These are phyloP conservation scores for Hipparchia semele DNA, from an alignment of 2,888 invertebrate genomes.

Conservation along the genomic window DNA sequence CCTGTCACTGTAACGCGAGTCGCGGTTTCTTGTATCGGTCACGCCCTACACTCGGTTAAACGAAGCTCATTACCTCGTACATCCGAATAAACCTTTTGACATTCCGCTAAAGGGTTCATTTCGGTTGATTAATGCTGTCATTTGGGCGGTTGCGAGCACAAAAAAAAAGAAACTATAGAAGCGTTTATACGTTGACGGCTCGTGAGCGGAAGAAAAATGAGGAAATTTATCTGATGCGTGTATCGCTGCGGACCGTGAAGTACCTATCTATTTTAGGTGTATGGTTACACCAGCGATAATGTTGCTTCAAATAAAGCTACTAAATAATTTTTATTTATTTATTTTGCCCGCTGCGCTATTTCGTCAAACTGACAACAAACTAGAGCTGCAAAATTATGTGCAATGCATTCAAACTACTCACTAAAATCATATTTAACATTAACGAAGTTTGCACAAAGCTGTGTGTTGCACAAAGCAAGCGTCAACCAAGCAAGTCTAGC, in stretches of 20 bases:
- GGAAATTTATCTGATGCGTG: slow-evolving; percentile 65
- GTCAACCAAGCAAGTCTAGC: slow-evolving; percentile 47
- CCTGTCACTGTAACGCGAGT: slow-evolving; percentile 5
- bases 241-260: slow-evolving; percentile 51
- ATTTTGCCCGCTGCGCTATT: background rate
- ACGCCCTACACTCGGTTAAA: slow-evolving; percentile 49
- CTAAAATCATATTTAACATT: slow-evolving; percentile 26
- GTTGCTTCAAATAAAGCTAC: too few relatives aligned
- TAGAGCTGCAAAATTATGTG: slow-evolving; percentile 4
- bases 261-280: slow-evolving; percentile 60
- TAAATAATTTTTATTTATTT: too few relatives aligned
- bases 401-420: slow-evolving; percentile 11
- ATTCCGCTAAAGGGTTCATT: slow-evolving; percentile 79
- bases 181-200: slow-evolving; percentile 68
- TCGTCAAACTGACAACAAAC: background rate
- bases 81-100: slow-evolving; percentile 75
- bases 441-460: slow-evolving; percentile 27
- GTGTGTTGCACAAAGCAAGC: slow-evolving; percentile 22
- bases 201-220: slow-evolving; percentile 70
- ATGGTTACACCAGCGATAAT: background rate
- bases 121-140: slow-evolving; percentile 76
- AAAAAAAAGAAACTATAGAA: slow-evolving; percentile 64
- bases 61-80: slow-evolving; percentile 61
- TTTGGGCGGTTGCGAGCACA: slow-evolving; percentile 68
- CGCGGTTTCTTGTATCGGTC: slow-evolving; percentile 5